Base-by-base conservation (phyloP, 53 echinoderm and acorn worm species). In the Zoroaster sp. region DNA sequence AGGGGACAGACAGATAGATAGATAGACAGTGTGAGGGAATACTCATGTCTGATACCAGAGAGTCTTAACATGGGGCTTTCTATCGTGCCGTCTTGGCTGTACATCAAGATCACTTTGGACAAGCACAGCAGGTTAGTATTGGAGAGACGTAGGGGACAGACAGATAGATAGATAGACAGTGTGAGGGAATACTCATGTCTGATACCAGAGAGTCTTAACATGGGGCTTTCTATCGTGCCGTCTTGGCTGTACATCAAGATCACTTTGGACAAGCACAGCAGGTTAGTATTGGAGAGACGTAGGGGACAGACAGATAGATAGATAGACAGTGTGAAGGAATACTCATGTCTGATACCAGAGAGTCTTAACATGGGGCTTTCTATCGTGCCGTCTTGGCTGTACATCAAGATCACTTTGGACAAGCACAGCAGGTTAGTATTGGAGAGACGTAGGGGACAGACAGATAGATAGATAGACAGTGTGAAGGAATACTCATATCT, bases 171-270 rank as follows among this genome's bases (percentile, higher is more conserved):
- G 4, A 54, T 21, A 54, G 54, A 54, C 21, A 54, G 5, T 20
- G 0, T 1, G 54, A 5, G 52, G 52, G 5, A 3, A 51, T 15
- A 21, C 8, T 54, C 21, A 20, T 1, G 21, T 8, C 21, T 21
- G n/a, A n/a, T n/a, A n/a, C 94, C 7, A 73, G 98, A 37, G 98
- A 97, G 63, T 91, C 95, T 7, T 95, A 95, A 63, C 94, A 97
- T 74, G 98, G 98, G 14, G 98, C 98, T 40, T 97, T 97, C 94
- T 97, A 95, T 34, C 75, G 98, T 32, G 98, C 98, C 4, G 98
- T 97, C 28, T 89, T 97, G 21, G 95, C 93, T 13, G 98, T 97
- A 0, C 98, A 97, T 39, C 95, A 97, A 54, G 21, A 4, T 21
- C 49, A 47, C 4, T 14, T 47, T 14, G 17, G 49, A 14, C 3